phyloP scores from a whole-genome alignment of 2,113 vertebrate genomes.

The Camelus dromedarius region DNA sequence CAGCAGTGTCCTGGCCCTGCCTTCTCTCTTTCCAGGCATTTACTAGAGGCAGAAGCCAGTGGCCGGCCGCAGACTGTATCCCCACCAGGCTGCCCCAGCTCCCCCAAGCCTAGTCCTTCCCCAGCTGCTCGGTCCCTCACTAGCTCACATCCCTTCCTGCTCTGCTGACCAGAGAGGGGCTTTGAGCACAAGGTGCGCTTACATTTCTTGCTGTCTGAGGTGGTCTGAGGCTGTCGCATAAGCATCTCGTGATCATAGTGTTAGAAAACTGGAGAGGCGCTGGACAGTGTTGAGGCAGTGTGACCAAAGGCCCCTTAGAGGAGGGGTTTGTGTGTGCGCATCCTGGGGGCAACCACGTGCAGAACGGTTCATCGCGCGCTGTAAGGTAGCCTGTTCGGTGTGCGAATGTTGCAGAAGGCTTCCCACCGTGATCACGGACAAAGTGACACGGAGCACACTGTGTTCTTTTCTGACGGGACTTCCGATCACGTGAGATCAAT shows the following conservation, averaged over 20 bases:
- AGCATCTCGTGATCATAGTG: accelerated
- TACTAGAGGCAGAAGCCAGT: neutral
- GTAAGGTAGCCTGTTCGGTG: neutral
- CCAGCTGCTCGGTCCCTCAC: no score
- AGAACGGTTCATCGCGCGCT: accelerated
- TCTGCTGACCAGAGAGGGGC: accelerated
- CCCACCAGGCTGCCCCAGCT: neutral
- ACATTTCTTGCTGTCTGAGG: accelerated
- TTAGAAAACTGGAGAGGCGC: neutral
- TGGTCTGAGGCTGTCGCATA: neutral
- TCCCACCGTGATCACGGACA: neutral
- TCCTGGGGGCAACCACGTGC: neutral
- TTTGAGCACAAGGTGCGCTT: no score
- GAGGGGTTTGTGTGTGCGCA: neutral
- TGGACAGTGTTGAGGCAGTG: neutral
- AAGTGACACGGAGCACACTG: neutral
- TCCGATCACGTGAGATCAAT: neutral
- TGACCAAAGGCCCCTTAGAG: neutral
- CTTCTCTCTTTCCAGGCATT: neutral
- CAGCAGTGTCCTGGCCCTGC: no score
- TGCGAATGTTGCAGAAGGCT: neutral
- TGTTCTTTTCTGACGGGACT: neutral
- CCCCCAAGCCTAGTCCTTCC: neutral
- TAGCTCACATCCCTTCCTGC: neutral
- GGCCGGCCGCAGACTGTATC: accelerated